phyloP scores from a whole-genome alignment of 1,140 invertebrate genomes.

The Leucophenga varia region DNA sequence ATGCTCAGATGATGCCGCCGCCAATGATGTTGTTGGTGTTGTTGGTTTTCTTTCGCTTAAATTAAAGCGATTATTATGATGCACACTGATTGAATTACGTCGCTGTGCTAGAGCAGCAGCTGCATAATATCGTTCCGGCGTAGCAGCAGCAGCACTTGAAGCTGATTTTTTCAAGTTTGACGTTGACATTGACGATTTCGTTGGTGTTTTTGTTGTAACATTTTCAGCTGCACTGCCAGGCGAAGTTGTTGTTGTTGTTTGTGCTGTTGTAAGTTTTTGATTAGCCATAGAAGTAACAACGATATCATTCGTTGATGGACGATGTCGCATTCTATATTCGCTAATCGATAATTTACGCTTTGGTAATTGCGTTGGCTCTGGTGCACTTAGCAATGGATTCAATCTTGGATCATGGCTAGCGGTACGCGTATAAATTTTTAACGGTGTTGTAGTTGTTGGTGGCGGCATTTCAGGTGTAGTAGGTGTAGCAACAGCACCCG shows the following conservation, averaged over 20 bases:
- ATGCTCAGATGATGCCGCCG: conserved; percentile 11
- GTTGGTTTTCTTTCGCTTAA: conserved; percentile 5
- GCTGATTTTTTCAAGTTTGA: conserved; percentile 30
- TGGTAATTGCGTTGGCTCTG: conserved; percentile 46
- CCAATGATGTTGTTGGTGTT: conserved; percentile 9
- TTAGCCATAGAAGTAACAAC: conserved; percentile 5
- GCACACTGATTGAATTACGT: conserved; percentile 37
- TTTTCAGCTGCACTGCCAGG: too few relatives aligned
- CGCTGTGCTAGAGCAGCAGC: conserved; percentile 38
- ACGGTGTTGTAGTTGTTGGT: conserved; percentile 28
- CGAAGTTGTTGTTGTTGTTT: background rate
- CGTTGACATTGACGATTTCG: background rate
- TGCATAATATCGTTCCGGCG: conserved; percentile 39
- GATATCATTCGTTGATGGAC: conserved; percentile 34
- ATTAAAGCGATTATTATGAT: too few relatives aligned
- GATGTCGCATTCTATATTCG: conserved; percentile 50
- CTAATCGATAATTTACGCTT: conserved; percentile 54
- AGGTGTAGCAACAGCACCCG: too few relatives aligned
- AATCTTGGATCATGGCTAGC: conserved; percentile 52
- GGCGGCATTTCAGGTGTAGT: conserved; percentile 23
- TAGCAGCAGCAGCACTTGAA: conserved; percentile 43
- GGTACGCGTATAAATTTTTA: conserved; percentile 43
- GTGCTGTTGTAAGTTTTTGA: background rate
- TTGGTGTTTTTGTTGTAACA: too few relatives aligned
- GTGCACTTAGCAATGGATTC: conserved; percentile 46